A percentile compares a stretch with the other conserved stretches of the same genome.
Conservation (phyloP, 2,888 invertebrate species). For the Didymodactylos carnosus region DNA sequence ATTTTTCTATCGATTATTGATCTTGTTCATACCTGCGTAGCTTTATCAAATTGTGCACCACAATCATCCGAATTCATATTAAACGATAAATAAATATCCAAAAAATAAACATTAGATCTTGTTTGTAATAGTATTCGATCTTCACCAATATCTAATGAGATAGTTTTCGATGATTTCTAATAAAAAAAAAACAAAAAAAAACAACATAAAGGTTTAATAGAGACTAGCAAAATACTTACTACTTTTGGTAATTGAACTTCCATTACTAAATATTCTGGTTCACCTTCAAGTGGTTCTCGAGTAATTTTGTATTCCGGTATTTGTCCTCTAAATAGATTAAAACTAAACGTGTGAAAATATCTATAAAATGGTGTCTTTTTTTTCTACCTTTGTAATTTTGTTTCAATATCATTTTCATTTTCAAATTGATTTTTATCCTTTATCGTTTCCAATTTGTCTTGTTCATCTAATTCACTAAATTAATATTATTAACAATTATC, state of each 20-base stretch:
- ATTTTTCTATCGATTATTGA: no score
- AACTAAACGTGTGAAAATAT: no score
- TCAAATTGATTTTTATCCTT: background rate
- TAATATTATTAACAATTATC: background rate
- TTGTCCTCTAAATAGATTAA: slow-evolving; percentile 17
- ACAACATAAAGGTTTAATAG: background rate
- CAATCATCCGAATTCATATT: slow-evolving; percentile 27
- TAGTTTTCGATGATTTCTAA: slow-evolving; percentile 27
- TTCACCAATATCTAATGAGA: slow-evolving; percentile 31
- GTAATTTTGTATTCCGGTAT: slow-evolving; percentile 28
- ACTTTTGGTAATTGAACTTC: slow-evolving; percentile 32
- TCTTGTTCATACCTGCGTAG: slow-evolving; percentile 25
- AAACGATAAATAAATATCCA: slow-evolving; percentile 33
- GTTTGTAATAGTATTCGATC: slow-evolving; percentile 31
- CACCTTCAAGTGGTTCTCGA: slow-evolving; percentile 29
- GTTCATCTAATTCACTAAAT: background rate
- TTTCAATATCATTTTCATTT: no score
- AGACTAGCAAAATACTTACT: slow-evolving; percentile 22
- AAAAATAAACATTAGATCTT: slow-evolving; percentile 27
- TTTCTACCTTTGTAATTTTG: no score
- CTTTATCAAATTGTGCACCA: slow-evolving; percentile 32
- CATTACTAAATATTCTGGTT: slow-evolving; percentile 31
- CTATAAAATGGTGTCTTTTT: no score
- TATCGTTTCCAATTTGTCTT: background rate
- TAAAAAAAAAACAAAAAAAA: slow-evolving; percentile 12